These are phyloP conservation scores for Thelaira solivaga DNA, from an alignment of 2,888 invertebrate species.

Conservation along the genomic window DNA sequence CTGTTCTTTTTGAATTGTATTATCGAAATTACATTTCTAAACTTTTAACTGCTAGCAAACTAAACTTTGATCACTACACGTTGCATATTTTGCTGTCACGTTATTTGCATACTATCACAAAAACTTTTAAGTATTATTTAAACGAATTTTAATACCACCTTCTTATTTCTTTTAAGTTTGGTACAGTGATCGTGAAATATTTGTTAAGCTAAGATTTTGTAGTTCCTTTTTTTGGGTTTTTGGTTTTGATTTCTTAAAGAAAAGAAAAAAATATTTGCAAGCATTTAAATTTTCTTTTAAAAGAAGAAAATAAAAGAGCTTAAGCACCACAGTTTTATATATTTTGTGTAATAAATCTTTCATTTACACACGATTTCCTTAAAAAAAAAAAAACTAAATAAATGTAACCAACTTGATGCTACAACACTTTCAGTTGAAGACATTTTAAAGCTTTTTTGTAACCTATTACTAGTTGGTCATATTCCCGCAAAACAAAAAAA, in stretches of 20 bases:
- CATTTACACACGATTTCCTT: constrained; percentile 45
- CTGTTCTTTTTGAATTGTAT: too few relatives aligned
- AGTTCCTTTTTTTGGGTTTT: background rate
- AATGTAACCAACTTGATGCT: constrained; percentile 4
- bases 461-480: constrained; percentile 1
- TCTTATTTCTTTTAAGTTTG: background rate
- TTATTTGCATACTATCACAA: too few relatives aligned
- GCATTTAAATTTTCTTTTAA: constrained; percentile 20
- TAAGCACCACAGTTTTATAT: background rate
- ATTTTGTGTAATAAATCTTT: constrained; percentile 57
- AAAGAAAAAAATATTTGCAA: background rate
- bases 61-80: too few relatives aligned
- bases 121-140: too few relatives aligned
- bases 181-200: constrained; percentile 18
- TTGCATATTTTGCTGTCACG: too few relatives aligned
- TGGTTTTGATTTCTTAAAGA: background rate
- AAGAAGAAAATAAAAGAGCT: background rate
- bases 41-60: too few relatives aligned
- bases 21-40: too few relatives aligned
- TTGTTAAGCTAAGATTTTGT: background rate
- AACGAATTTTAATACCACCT: background rate
- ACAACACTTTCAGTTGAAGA: constrained; percentile 8
- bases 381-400: too few relatives aligned
- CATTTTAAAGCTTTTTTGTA: background rate
- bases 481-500: background rate